A percentile compares a stretch with the other conserved stretches of the same genome.
These are phyloP conservation scores for Drosophila orena DNA, from an alignment of 1,140 invertebrate species.

Conservation along the genomic window DNA sequence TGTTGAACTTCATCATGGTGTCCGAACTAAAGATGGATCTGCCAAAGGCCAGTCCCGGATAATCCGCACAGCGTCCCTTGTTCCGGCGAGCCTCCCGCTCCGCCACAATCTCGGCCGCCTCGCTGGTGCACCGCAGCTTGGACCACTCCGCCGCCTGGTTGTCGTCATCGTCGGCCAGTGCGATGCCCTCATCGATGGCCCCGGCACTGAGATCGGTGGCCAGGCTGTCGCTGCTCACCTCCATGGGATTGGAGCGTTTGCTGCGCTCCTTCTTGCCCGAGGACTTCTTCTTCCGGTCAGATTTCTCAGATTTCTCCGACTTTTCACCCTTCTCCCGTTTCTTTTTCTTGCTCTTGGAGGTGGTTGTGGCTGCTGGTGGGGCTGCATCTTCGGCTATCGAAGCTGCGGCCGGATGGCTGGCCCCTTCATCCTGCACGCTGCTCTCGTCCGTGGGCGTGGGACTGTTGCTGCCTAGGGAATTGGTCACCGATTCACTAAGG, in stretches of 20 bases:
- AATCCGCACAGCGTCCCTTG: conserved; percentile 93
- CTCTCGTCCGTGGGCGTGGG: conserved; percentile 83
- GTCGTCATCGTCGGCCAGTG: conserved; percentile 88
- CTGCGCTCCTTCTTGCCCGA: conserved; percentile 58
- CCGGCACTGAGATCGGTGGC: conserved; percentile 84
- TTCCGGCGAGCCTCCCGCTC: conserved; percentile 91
- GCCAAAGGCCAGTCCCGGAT: conserved; percentile 95
- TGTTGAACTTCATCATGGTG: conserved; percentile 98
- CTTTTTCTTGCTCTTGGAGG: conserved; percentile 63
- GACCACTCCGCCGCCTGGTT: conserved; percentile 92
- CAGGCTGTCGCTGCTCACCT: conserved; percentile 84
- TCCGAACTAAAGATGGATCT: conserved; percentile 97
- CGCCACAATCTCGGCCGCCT: conserved; percentile 93
- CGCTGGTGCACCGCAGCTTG: conserved; percentile 93
- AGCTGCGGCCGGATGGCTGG: conserved; percentile 8
- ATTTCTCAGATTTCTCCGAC: conserved; percentile 55
- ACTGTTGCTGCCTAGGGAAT: conserved; percentile 79
- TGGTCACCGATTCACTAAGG: conserved; percentile 74
- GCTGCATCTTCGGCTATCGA: conserved; percentile 8
- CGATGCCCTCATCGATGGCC: conserved; percentile 85
- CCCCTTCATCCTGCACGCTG: conserved; percentile 73
- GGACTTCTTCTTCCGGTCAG: conserved; percentile 68
- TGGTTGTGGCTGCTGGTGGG: conserved; percentile 7
- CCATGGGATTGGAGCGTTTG: conserved; percentile 68
- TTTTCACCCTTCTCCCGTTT: conserved; percentile 64